These are phyloP conservation scores for Crotalus helleri DNA, from an alignment of 2,113 vertebrate genomes.

Conservation along the genomic window DNA sequence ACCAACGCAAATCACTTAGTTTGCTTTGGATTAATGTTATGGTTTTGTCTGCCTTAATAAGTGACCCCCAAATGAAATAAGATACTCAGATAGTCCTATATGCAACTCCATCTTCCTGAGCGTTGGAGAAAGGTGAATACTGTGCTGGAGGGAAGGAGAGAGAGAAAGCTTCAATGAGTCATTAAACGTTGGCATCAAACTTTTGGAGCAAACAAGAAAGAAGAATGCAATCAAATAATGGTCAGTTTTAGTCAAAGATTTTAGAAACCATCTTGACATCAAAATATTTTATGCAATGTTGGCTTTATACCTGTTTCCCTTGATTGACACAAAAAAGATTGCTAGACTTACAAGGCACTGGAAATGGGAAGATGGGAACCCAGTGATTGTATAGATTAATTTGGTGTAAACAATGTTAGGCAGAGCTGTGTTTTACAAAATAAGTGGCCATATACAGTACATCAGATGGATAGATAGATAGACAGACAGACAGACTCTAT, in stretches of 20 bases:
- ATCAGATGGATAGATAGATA: not conserved
- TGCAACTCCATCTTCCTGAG: not conserved
- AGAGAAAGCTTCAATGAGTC: not conserved
- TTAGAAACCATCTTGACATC: not conserved
- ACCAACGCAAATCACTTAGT: not conserved
- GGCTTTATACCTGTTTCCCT: not conserved
- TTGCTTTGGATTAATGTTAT: not conserved
- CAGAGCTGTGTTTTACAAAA: not conserved
- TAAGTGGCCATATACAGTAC: not conserved
- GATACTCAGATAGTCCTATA: not conserved
- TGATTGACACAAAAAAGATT: not conserved
- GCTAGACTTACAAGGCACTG: not conserved
- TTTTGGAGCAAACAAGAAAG: not conserved
- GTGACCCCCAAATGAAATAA: not conserved
- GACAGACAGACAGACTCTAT: not conserved
- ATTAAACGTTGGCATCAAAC: not conserved
- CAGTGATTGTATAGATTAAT: not conserved
- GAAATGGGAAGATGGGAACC: not conserved
- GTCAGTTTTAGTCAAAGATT: not conserved
- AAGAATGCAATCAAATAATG: not conserved
- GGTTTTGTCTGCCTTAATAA: not conserved
- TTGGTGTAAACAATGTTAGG: not conserved
- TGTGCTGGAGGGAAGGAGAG: fast-evolving
- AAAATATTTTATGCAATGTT: not conserved
- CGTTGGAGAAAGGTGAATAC: not conserved